Evolutionary conservation across 2,888 invertebrate genomes (phyloP).

Genomic region (Aricia artaxerxes): DNA sequence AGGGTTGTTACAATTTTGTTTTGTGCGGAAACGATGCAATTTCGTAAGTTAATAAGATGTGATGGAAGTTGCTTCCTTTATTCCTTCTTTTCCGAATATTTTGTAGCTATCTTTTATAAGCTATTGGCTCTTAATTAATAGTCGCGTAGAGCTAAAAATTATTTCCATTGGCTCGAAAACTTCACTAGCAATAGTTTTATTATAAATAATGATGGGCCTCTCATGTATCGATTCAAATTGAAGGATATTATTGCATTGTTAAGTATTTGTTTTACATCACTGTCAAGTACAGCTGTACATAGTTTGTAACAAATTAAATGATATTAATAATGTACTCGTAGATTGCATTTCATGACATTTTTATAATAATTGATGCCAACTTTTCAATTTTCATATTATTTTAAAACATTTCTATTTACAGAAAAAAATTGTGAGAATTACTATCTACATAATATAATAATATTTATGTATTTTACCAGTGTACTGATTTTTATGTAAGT

Average conservation of each 20-base stretch:
- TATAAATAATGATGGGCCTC: background rate
- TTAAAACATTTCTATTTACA: background rate
- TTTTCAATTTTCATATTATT: background rate
- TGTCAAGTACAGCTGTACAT: background rate
- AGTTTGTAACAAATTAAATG: background rate
- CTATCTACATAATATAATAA: background rate
- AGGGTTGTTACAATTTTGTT: conserved; percentile 38
- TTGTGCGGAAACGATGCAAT: background rate
- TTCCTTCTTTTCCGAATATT: no score
- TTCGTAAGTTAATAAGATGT: background rate
- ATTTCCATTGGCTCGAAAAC: no score
- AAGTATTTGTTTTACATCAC: background rate
- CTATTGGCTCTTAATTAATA: no score
- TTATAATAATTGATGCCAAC: background rate
- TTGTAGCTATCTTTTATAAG: no score
- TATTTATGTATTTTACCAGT: background rate
- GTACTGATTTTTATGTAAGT: conserved; percentile 12
- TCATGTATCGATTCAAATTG: background rate
- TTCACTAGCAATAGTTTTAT: background rate
- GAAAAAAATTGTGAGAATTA: background rate
- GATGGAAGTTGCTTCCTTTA: no score
- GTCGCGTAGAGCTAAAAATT: background rate
- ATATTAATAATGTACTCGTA: background rate
- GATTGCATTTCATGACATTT: conserved; percentile 18
- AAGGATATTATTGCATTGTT: conserved; percentile 27